Percentiles rank a stretch among this genome's conserved stretches.
Evolutionary conservation across 2,888 invertebrate genomes (phyloP).

Genomic region (Lithophane leautieri): DNA sequence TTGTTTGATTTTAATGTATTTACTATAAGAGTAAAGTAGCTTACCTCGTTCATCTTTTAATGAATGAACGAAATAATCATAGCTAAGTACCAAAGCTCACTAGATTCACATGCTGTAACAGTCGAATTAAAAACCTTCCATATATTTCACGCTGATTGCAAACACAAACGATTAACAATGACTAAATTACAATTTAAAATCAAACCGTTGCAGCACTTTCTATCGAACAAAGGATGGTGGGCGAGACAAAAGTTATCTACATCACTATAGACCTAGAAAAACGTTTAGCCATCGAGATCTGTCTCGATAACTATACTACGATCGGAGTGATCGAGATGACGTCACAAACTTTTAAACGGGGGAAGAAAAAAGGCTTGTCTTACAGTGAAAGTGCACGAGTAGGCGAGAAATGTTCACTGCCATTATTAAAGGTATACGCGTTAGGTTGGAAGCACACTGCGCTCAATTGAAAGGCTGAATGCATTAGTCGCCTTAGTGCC

Average conservation of each 20-base stretch:
- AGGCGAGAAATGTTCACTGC: constrained; percentile 71
- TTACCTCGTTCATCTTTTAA: neutral
- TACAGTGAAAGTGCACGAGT: constrained; percentile 76
- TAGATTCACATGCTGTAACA: neutral
- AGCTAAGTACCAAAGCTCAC: neutral
- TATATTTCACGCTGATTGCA: constrained; percentile 47
- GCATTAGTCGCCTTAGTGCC: neutral
- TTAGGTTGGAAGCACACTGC: constrained; percentile 65
- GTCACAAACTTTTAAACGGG: constrained; percentile 23
- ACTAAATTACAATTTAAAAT: constrained; percentile 59
- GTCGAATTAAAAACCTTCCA: constrained; percentile 13
- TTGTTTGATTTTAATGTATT: neutral
- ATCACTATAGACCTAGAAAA: constrained; percentile 47
- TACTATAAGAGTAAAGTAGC: neutral
- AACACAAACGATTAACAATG: constrained; percentile 57
- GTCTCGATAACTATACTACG: constrained; percentile 40
- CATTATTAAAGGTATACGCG: constrained; percentile 62
- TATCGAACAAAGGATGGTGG: constrained; percentile 63
- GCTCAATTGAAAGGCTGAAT: neutral
- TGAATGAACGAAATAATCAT: neutral
- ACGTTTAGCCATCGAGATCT: constrained; percentile 44
- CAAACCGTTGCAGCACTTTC: constrained; percentile 54
- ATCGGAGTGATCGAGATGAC: constrained; percentile 29
- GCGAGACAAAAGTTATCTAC: constrained; percentile 57
- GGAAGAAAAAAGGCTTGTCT: constrained; percentile 69